Base-by-base conservation (phyloP, 2,888 invertebrate species). In the Drosophila prostipennis region DNA sequence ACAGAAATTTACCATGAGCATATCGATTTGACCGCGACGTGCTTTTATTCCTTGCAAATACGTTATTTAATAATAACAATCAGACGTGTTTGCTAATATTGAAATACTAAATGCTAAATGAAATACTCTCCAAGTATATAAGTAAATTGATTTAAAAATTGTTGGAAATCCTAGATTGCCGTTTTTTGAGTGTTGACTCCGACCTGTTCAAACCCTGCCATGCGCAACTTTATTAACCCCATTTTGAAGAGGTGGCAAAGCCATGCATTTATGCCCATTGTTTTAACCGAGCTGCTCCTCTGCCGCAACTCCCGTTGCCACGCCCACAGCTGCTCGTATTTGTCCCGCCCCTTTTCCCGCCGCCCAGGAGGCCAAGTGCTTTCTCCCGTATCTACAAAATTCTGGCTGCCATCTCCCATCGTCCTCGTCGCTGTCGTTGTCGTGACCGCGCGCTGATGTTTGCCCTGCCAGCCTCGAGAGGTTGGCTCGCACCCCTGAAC, bases 211-310 rank as follows among this genome's bases (percentile, higher is more conserved):
- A 49, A 32, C 51, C 53, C 45, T 59, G 65, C 55, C 70, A 57
- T 68, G 70, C 64, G 67, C 76, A 69, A 85, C 78, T 85, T 87
- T 83, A 83, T 87, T 86, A 86, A 87, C 86, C 86, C 79, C 86
- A 61, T 87, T 87, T 78, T 43, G 48, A 74, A 39, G 68, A 58
- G 59, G 64, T 64, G 71, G 64, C 69, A 70, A 48, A 56, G 43
- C 64, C 67, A 53, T 68, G 52, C 56, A 63, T 63, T 63, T 72
- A 64, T 63, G 63, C 57, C 72, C 63, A 72, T 72, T 72, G 72
- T 72, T 71, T 72, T 46, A 52, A 42, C 48, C 39, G 29, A 23
- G 36, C 23, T 43, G 42, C 52, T 55, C 52, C 52, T 36, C 59
- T 26, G 48, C 26, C 26, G 43, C 26, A 29, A 43, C 32, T 32